These are phyloP conservation scores for Dreissena polymorpha DNA, from an alignment of 1,140 invertebrate genomes.

Conservation along the genomic window DNA sequence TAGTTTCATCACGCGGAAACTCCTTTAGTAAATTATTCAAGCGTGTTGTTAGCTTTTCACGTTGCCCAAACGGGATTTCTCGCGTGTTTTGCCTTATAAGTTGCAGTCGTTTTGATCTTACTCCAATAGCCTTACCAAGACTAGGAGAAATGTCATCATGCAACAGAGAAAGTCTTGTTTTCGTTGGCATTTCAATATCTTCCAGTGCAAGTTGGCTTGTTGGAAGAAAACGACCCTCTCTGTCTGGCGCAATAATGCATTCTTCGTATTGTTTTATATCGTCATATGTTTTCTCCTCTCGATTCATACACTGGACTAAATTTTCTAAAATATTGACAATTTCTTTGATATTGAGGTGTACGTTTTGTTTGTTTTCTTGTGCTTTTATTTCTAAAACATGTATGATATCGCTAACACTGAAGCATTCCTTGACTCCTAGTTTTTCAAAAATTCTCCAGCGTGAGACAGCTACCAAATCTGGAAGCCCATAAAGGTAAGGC, in stretches of 20 bases:
- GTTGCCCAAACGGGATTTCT: conserved; percentile 64
- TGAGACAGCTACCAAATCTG: too few species aligned
- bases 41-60: conserved; percentile 67
- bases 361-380: not conserved
- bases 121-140: conserved; percentile 51
- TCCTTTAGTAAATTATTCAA: conserved; percentile 65
- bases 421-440: conserved; percentile 24
- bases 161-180: conserved; percentile 43
- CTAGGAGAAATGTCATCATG: conserved; percentile 46
- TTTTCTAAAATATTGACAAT: not conserved
- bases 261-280: conserved; percentile 18
- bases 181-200: conserved; percentile 30
- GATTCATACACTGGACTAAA: conserved; percentile 5
- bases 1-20: conserved; percentile 67
- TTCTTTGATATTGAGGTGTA: conserved; percentile 11
- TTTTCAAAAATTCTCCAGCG: conserved; percentile 13
- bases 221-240: conserved; percentile 21
- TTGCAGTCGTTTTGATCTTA: conserved; percentile 53
- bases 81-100: not conserved
- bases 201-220: conserved; percentile 54
- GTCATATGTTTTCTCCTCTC: conserved; percentile 6
- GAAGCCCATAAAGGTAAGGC: conserved; percentile 19
- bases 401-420: conserved; percentile 23
- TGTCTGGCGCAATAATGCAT: conserved; percentile 45
- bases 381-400: conserved; percentile 1